These are phyloP conservation scores for Mamestra brassicae DNA, from an alignment of 2,888 invertebrate species.

Conservation along the genomic window DNA sequence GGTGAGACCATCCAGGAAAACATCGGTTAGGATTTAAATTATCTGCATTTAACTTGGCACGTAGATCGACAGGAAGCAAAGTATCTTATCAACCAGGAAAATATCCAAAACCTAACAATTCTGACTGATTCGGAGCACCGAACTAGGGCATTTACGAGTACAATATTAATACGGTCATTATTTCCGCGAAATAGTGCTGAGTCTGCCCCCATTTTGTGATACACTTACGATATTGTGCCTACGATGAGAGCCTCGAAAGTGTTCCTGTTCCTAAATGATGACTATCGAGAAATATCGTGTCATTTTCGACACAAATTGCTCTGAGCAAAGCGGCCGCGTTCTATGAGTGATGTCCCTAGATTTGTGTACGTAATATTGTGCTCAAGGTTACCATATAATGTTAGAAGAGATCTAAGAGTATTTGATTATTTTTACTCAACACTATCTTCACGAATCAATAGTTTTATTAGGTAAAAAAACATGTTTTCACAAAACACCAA, in stretches of 20 bases:
- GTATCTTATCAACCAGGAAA: conserved; percentile 33
- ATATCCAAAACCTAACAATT: conserved; percentile 26
- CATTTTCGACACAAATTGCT: conserved; percentile 48
- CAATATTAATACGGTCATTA: conserved; percentile 40
- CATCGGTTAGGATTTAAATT: background rate
- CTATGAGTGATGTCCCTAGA: conserved; percentile 44
- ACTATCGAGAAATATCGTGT: conserved; percentile 46
- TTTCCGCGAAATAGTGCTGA: conserved; percentile 45
- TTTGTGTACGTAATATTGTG: conserved; percentile 36
- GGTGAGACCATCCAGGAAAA: background rate
- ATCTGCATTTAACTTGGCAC: conserved; percentile 2
- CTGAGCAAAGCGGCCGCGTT: conserved; percentile 12
- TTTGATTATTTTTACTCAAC: conserved; percentile 5
- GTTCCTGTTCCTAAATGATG: conserved; percentile 45
- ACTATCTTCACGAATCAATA: background rate
- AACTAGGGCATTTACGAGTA: conserved; percentile 32
- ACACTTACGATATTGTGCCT: conserved; percentile 37
- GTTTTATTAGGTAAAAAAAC: background rate
- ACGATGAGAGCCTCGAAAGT: conserved; percentile 9
- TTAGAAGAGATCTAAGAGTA: background rate
- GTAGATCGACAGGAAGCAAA: conserved; percentile 27
- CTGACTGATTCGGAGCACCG: conserved; percentile 25
- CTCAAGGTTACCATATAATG: conserved; percentile 19
- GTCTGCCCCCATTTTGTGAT: conserved; percentile 41
- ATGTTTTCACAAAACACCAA: background rate